Evolutionary conservation across 2,888 invertebrate genomes (phyloP).

Genomic region (Steromphala cineraria): DNA sequence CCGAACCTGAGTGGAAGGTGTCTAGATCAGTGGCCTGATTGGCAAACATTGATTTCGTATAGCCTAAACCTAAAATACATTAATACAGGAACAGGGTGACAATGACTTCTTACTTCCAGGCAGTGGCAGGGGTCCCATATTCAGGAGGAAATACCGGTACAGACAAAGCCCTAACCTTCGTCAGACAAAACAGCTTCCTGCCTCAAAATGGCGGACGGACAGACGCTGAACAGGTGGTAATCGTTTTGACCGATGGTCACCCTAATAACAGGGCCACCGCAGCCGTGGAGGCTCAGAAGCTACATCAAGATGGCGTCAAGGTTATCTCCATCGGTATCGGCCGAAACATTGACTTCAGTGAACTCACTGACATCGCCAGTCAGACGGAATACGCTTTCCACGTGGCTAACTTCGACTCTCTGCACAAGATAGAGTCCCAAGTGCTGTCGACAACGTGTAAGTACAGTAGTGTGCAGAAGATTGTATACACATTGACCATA

Average conservation of each 20-base stretch:
- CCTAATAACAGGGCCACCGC: not conserved
- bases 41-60: no score
- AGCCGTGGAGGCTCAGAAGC: not conserved
- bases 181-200: not conserved
- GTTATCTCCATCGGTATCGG: constrained; percentile 16
- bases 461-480: not conserved
- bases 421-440: not conserved
- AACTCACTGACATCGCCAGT: constrained; percentile 45
- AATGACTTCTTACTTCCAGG: not conserved
- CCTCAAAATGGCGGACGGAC: constrained; percentile 1
- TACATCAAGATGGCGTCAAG: not conserved
- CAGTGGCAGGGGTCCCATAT: not conserved
- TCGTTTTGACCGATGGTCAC: constrained; percentile 8
- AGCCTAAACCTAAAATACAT: no score
- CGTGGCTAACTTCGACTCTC: constrained; percentile 39
- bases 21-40: no score
- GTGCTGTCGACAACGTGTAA: not conserved
- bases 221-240: not conserved
- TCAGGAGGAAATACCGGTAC: not conserved
- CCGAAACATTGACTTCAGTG: constrained; percentile 34
- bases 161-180: not conserved
- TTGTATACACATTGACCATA: no score
- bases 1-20: no score
- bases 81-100: no score
- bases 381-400: constrained; percentile 42